Conservation (phyloP, 2,888 invertebrate species). For the Arctia plantaginis region DNA sequence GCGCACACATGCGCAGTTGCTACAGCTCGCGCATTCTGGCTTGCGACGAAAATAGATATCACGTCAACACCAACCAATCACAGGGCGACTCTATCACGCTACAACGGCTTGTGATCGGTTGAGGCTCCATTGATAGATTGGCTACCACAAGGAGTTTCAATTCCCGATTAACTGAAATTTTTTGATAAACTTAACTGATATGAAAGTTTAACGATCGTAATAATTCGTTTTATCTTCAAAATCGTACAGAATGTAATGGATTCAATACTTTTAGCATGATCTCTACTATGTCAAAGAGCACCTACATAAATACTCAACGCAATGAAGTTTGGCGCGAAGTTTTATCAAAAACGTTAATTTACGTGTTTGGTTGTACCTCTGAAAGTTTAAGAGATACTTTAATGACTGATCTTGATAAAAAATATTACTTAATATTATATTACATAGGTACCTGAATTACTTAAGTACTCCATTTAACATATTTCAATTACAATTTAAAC, state of each 20-base stretch:
- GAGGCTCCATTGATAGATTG: constrained; percentile 80
- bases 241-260: constrained; percentile 43
- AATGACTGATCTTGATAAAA: neutral
- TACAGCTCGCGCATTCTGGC: constrained; percentile 77
- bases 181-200: constrained; percentile 82
- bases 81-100: constrained; percentile 67
- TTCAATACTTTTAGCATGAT: constrained; percentile 16
- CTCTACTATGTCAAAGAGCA: constrained; percentile 30
- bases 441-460: neutral
- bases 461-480: neutral
- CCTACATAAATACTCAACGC: constrained; percentile 54
- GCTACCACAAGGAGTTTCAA: constrained; percentile 78
- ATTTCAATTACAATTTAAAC: no score
- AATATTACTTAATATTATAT: neutral
- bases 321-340: constrained; percentile 64
- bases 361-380: neutral
- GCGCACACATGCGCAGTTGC: constrained; percentile 61
- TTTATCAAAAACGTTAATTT: constrained; percentile 44
- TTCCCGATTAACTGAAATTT: constrained; percentile 83
- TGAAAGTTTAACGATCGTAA: constrained; percentile 72
- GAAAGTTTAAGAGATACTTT: constrained; percentile 9
- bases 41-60: constrained; percentile 78
- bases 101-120: constrained; percentile 69
- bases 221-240: constrained; percentile 60
- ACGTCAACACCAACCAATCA: constrained; percentile 76